phyloP scores from a whole-genome alignment of 1,140 invertebrate genomes.

The Drosophila saltans region DNA sequence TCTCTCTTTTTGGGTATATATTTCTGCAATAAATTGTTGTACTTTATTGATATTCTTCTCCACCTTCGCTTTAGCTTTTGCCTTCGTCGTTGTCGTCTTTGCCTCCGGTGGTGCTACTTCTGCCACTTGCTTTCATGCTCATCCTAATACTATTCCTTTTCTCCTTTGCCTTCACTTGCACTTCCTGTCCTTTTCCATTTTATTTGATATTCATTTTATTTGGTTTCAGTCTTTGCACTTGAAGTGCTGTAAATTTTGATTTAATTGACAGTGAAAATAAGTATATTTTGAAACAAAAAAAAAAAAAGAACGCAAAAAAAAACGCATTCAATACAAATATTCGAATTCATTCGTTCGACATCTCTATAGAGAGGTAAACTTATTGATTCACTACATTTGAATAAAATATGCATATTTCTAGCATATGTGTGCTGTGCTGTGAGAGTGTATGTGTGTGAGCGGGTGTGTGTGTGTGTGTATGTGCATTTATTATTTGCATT shows the following conservation, averaged over 20 bases:
- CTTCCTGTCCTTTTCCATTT: constrained; percentile 35
- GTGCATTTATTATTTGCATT: constrained; percentile 39
- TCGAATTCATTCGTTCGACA: neutral
- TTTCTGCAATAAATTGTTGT: constrained; percentile 54
- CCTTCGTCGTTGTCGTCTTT: constrained; percentile 1
- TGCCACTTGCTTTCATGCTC: neutral
- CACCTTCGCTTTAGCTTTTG: neutral
- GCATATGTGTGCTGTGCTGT: neutral
- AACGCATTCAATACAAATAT: neutral
- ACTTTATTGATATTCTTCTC: constrained; percentile 47
- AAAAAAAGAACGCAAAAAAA: neutral
- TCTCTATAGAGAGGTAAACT: neutral
- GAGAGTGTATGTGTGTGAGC: neutral
- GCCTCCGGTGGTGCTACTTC: neutral
- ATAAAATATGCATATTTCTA: constrained; percentile 5
- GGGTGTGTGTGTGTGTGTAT: neutral
- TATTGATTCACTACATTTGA: too few species aligned
- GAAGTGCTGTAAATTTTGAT: constrained; percentile 56
- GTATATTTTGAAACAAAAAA: constrained; percentile 26
- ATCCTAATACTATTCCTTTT: too few species aligned
- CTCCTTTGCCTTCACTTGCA: neutral
- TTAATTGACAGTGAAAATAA: constrained; percentile 53
- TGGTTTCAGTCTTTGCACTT: constrained; percentile 19
- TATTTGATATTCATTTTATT: constrained; percentile 43
- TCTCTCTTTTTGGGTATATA: constrained; percentile 24